Conservation (phyloP, 64 coral and sea anemone genomes). For the Montipora cactus region DNA sequence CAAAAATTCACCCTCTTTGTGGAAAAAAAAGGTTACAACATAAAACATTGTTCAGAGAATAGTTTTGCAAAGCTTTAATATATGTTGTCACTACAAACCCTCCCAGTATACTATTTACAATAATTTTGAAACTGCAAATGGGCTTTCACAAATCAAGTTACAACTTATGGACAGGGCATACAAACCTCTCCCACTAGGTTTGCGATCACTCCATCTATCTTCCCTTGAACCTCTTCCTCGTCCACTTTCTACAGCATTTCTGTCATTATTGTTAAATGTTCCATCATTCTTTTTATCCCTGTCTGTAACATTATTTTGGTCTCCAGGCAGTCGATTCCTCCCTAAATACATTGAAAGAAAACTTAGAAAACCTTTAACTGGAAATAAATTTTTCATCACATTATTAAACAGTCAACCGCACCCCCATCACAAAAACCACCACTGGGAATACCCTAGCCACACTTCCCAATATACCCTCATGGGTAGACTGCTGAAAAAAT, state of each 20-base stretch:
- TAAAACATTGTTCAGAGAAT: neutral
- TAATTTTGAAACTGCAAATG: neutral
- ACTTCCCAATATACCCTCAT: too few relatives aligned
- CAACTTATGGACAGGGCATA: neutral
- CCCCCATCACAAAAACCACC: too few relatives aligned
- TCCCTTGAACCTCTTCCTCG: slow-evolving; percentile 86
- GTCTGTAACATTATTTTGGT: slow-evolving; percentile 40
- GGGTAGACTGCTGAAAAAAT: too few relatives aligned
- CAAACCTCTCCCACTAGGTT: slow-evolving; percentile 82
- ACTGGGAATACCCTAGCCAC: too few relatives aligned
- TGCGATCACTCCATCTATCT: slow-evolving; percentile 81
- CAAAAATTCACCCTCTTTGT: too few relatives aligned
- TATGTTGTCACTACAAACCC: neutral
- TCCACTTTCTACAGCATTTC: slow-evolving; percentile 74
- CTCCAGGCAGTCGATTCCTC: slow-evolving; percentile 50
- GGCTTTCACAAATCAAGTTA: too few relatives aligned
- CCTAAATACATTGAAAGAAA: neutral
- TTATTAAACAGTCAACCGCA: too few relatives aligned
- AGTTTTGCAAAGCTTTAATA: neutral
- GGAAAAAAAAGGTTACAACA: neutral
- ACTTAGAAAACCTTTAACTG: neutral
- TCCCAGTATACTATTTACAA: neutral
- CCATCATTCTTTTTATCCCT: slow-evolving; percentile 73
- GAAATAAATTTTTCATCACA: too few relatives aligned
- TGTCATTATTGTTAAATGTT: slow-evolving; percentile 77